Evolutionary conservation across 2,888 invertebrate species (phyloP), one percentile per base, ranked within the genome.

Genomic region (Scaptomyza tumidula): DNA sequence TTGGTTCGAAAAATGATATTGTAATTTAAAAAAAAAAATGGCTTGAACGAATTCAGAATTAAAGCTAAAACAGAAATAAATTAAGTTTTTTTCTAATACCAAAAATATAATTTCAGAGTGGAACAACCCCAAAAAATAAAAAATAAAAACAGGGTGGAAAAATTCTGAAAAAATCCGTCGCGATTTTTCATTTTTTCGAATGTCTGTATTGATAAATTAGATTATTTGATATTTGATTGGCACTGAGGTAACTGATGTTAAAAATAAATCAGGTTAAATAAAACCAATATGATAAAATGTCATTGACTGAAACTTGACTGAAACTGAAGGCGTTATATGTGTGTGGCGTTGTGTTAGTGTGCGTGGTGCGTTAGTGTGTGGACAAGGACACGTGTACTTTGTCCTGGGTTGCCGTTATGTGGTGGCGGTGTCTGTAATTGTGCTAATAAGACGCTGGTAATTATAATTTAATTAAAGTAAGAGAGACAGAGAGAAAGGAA

Each of bases 401-500:
- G 35, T 58, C 37, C 55, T 64, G 45, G 63, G 53, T 63, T 78
- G 65, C 45, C 61, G 62, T 55, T 57, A 57, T 64, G 73, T 46
- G 78, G 68, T 41, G 81, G 63, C 52, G 52, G 66, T 71, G 63
- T 56, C 83, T 72, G 67, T 88, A 82, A 83, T 86, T 88, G 83
- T 60, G 67, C 78, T 86, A 83, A 83, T 88, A 83, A 72, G 83
- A 69, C 64, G 63, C 71, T 77, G 78, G 71, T 86, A 84, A 85
- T 88, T 88, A 85, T 85, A 88, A 88, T 85, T 88, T 81, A 85
- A 85, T 85, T 88, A 84, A 83, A 78, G 65, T 57, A 53, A 5
- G 13, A 3, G 7, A 37, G 6, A 35, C 13, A 19, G 19, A 19
- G 5, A 33, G 9, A 49, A 6, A 14, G 2, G 11, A 16, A n/a